Conservation (phyloP, 53 echinoderm and acorn worm genomes). For the Echinarachnius parma region DNA sequence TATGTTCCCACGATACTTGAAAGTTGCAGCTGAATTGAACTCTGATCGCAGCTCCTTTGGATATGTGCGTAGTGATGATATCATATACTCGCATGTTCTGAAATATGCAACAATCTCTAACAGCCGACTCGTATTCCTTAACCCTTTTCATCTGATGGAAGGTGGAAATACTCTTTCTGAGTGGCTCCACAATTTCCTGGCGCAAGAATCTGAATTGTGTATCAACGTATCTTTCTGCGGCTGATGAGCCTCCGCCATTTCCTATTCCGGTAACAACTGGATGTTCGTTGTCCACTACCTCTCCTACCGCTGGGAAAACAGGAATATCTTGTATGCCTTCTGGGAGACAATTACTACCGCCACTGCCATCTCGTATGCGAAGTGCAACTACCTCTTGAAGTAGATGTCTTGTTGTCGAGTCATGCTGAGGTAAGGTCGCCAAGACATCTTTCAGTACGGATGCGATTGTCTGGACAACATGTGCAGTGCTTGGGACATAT, state of each 20-base stretch:
- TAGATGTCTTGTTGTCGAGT: no score
- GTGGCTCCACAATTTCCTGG: conserved; percentile 85
- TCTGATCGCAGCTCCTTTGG: conserved; percentile 44
- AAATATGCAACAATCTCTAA: conserved; percentile 47
- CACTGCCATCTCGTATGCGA: no score
- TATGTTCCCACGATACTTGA: conserved; percentile 42
- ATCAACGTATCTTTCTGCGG: conserved; percentile 63
- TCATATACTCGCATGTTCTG: conserved; percentile 54
- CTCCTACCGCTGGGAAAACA: conserved; percentile 53
- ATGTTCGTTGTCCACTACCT: conserved; percentile 42
- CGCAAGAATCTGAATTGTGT: conserved; percentile 70
- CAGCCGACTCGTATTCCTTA: conserved; percentile 33
- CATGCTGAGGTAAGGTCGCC: no score
- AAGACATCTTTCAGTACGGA: no score
- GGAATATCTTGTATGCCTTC: conserved; percentile 40
- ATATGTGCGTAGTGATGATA: conserved; percentile 18
- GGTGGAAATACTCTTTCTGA: conserved; percentile 61
- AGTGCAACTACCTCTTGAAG: no score
- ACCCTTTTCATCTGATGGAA: conserved; percentile 35
- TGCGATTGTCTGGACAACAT: no score
- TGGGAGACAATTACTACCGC: no score
- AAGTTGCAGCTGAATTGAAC: conserved; percentile 49
- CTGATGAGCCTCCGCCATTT: not conserved
- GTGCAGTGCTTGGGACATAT: no score
- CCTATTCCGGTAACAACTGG: conserved; percentile 6